Evolutionary conservation across 2,888 invertebrate genomes (phyloP).

Genomic region (Antheraea assamensis): DNA sequence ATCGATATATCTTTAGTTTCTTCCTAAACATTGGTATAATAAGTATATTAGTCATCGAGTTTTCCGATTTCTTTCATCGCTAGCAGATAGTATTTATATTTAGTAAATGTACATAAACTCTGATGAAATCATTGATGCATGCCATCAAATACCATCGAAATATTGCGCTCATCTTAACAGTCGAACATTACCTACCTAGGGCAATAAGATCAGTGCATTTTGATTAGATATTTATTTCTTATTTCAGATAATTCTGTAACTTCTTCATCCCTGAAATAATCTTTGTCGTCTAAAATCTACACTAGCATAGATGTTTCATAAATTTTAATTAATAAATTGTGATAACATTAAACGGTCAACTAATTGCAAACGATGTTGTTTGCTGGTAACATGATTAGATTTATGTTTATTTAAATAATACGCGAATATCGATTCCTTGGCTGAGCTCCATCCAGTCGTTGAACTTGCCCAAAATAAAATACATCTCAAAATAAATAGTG

Average conservation of each 20-base stretch:
- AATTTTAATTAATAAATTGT: not conserved
- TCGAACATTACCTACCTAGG: not conserved
- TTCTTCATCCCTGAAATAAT: not conserved
- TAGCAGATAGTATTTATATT: too few relatives aligned
- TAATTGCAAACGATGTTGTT: slow-evolving; percentile 15
- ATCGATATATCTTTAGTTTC: not conserved
- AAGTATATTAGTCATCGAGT: too few relatives aligned
- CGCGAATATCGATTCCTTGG: slow-evolving; percentile 26
- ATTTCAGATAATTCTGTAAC: not conserved
- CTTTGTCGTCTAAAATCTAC: not conserved
- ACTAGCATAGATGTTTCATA: not conserved
- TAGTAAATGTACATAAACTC: not conserved
- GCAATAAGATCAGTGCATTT: not conserved
- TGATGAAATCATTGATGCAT: not conserved
- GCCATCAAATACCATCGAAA: too few relatives aligned
- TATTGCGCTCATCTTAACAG: too few relatives aligned
- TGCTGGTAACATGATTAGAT: slow-evolving; percentile 1
- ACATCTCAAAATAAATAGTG: slow-evolving; percentile 26
- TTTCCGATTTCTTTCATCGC: too few relatives aligned
- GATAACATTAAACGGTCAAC: not conserved
- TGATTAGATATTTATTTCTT: not conserved
- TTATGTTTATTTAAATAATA: slow-evolving; percentile 19
- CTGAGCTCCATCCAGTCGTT: slow-evolving; percentile 30
- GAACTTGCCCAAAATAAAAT: slow-evolving; percentile 33
- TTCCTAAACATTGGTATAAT: too few relatives aligned